Conservation (phyloP, 2,113 vertebrate species). For the Thinocorus orbignyianus region DNA sequence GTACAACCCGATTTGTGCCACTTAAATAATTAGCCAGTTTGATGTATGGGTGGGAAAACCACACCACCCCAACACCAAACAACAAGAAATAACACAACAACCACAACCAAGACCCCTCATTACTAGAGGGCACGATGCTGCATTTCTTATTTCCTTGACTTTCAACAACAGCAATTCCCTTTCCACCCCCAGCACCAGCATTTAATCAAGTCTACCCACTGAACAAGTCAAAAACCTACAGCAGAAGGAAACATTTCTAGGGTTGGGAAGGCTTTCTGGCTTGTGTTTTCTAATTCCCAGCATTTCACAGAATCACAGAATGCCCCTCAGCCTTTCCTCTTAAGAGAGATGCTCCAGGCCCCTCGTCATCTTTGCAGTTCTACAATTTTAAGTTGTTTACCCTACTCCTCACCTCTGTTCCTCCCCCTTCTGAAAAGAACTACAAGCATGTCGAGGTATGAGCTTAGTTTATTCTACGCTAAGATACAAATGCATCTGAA, state of each 20-base stretch:
- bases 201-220: neutral
- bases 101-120: neutral
- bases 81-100: neutral
- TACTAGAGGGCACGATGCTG: neutral
- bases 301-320: neutral
- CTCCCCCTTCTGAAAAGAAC: neutral
- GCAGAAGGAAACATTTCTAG: neutral
- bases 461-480: neutral
- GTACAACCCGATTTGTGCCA: neutral
- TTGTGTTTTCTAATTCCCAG: neutral
- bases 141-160: neutral
- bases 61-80: neutral
- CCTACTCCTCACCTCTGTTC: neutral
- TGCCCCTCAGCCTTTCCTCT: too few species aligned
- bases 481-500: neutral
- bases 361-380: too few species aligned
- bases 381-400: neutral
- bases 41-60: neutral
- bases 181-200: neutral
- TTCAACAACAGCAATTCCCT: neutral
- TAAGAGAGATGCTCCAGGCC: too few species aligned
- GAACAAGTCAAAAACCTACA: neutral
- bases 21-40: neutral
- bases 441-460: neutral
- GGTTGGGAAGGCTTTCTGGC: neutral